phyloP scores from a whole-genome alignment of 2,797 vertebrate genomes.

The Lepidocolaptes lacrymiger region DNA sequence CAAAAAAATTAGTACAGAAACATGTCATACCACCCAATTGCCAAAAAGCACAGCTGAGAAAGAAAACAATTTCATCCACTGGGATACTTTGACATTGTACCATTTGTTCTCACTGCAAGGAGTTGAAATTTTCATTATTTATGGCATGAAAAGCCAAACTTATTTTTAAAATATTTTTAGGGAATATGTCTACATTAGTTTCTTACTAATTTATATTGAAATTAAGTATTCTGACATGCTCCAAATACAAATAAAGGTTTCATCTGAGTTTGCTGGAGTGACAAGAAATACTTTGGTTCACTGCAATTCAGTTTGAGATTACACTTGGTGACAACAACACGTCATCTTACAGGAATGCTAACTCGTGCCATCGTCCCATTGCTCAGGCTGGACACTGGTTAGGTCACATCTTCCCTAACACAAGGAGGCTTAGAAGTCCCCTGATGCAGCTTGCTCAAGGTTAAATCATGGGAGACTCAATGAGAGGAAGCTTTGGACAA shows the following conservation, averaged over 20 bases:
- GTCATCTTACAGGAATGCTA: neutral
- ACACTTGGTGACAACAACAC: neutral
- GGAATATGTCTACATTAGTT: neutral
- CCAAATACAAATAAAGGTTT: neutral
- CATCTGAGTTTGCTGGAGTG: neutral
- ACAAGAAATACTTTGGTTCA: neutral
- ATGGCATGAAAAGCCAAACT: neutral
- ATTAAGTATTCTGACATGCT: neutral
- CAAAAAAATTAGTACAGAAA: neutral
- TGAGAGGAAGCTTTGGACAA: neutral
- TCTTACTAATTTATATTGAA: neutral
- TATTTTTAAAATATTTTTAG: neutral
- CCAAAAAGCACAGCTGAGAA: neutral
- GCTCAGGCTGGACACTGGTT: neutral
- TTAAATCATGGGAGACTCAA: neutral
- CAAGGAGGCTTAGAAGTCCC: neutral
- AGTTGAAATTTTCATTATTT: neutral
- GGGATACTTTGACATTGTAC: neutral
- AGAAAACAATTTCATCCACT: neutral
- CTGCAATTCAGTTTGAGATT: neutral
- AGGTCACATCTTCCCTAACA: neutral
- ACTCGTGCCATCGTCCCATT: neutral
- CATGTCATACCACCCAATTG: neutral
- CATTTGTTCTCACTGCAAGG: neutral
- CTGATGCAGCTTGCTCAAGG: neutral